Evolutionary conservation across 2,113 vertebrate genomes (phyloP).

Genomic region (Ahaetulla prasina): DNA sequence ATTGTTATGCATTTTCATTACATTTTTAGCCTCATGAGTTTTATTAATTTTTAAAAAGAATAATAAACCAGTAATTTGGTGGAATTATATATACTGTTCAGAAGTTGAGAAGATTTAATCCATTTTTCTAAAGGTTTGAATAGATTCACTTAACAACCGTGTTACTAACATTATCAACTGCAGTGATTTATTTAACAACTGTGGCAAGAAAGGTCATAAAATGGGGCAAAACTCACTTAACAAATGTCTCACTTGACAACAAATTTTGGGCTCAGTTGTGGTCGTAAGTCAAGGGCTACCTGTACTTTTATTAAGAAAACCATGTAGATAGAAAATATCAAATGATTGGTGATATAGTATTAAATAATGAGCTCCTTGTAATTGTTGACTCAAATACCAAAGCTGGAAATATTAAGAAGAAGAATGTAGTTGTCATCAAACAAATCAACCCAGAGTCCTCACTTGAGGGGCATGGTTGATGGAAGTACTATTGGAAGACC

Average conservation of each 20-base stretch:
- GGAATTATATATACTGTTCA: not conserved
- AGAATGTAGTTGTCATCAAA: not conserved
- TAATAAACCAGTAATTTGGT: fast-evolving
- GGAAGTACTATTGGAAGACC: not conserved
- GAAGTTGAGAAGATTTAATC: not conserved
- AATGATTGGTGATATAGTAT: not conserved
- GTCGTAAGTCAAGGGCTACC: too few species aligned
- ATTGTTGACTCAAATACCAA: not conserved
- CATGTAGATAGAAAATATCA: not conserved
- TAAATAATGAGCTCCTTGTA: not conserved
- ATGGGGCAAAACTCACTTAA: too few species aligned
- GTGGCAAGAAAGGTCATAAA: too few species aligned
- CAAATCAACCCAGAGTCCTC: not conserved
- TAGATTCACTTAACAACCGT: too few species aligned
- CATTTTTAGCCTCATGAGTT: conserved; percentile 3
- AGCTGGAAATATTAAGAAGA: not conserved
- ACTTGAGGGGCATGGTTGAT: not conserved
- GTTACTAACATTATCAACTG: too few species aligned
- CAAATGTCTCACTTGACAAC: too few species aligned
- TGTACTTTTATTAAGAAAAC: not conserved
- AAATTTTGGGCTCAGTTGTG: too few species aligned
- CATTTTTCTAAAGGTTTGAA: not conserved
- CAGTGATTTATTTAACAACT: too few species aligned
- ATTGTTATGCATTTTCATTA: not conserved
- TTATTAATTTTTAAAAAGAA: not conserved